Conservation (phyloP, 2,797 vertebrate genomes). For the Chromobotia macracanthus region DNA sequence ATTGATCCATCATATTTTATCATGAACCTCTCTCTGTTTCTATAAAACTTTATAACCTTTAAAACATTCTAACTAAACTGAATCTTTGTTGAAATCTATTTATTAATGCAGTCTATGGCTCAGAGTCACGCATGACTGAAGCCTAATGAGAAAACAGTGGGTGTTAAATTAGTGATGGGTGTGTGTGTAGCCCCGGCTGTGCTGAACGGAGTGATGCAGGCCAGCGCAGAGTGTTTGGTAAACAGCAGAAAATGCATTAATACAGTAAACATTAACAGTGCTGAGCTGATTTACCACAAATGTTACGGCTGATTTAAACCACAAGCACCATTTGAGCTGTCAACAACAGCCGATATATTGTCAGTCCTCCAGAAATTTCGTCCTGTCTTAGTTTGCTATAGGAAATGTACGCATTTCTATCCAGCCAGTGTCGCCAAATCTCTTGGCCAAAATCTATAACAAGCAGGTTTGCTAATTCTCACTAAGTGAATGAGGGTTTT, state of each 20-base stretch:
- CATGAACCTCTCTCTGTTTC: background rate
- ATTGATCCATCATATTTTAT: too few relatives aligned
- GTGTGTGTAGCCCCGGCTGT: background rate
- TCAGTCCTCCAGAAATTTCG: too few relatives aligned
- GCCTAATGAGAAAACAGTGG: slow-evolving; percentile 1
- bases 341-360: too few relatives aligned
- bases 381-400: background rate
- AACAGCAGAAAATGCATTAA: background rate
- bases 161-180: background rate
- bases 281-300: too few relatives aligned
- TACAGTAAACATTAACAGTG: background rate
- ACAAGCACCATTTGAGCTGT: too few relatives aligned
- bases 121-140: background rate
- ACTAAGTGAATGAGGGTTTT: background rate
- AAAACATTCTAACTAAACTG: background rate
- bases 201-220: background rate
- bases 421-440: background rate
- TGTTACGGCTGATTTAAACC: too few relatives aligned
- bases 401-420: background rate
- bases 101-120: background rate
- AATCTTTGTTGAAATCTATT: slow-evolving; percentile 4
- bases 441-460: background rate
- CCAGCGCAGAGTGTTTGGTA: background rate
- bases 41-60: background rate
- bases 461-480: background rate